These are phyloP conservation scores for Dipodomys stephensi DNA, from an alignment of 2,113 vertebrate genomes.

Conservation along the genomic window DNA sequence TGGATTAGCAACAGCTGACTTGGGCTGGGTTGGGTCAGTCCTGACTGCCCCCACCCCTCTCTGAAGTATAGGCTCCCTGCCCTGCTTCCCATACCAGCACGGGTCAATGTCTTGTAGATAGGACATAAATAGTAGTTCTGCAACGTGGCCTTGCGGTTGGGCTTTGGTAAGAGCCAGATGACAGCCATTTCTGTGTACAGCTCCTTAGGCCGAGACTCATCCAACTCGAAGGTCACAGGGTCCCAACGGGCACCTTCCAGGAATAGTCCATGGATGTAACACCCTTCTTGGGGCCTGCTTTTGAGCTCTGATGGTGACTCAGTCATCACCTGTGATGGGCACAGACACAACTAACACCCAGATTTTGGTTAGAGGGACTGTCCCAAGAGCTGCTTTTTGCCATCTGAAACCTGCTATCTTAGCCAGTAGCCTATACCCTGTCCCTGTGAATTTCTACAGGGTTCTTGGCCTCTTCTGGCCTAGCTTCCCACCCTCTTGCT, in stretches of 20 bases:
- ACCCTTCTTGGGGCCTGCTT: slow-evolving; percentile 86
- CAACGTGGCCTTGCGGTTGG: slow-evolving; percentile 85
- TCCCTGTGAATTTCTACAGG: neutral
- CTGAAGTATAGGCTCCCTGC: neutral
- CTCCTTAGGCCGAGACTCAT: slow-evolving; percentile 91
- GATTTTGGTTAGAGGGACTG: slow-evolving; percentile 19
- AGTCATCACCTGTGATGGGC: slow-evolving; percentile 86
- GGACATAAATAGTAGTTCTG: slow-evolving; percentile 91
- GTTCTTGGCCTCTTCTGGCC: neutral
- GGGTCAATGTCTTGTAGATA: slow-evolving; percentile 95
- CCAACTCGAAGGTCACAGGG: slow-evolving; percentile 71
- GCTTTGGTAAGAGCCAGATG: slow-evolving; percentile 91
- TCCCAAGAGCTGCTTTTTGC: neutral
- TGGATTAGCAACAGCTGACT: neutral
- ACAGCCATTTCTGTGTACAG: slow-evolving; percentile 94
- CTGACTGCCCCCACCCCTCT: neutral
- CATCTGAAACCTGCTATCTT: neutral
- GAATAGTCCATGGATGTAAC: slow-evolving; percentile 93
- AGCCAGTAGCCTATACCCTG: neutral
- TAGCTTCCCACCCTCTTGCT: neutral
- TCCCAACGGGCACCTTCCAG: slow-evolving; percentile 95
- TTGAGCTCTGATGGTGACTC: slow-evolving; percentile 82
- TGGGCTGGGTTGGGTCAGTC: neutral
- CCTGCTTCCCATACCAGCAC: slow-evolving; percentile 88
- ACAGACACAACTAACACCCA: neutral